Percentiles rank a stretch among this genome's conserved stretches.
phyloP scores from a whole-genome alignment of 1,140 invertebrate species.

The Aethina tumida region DNA sequence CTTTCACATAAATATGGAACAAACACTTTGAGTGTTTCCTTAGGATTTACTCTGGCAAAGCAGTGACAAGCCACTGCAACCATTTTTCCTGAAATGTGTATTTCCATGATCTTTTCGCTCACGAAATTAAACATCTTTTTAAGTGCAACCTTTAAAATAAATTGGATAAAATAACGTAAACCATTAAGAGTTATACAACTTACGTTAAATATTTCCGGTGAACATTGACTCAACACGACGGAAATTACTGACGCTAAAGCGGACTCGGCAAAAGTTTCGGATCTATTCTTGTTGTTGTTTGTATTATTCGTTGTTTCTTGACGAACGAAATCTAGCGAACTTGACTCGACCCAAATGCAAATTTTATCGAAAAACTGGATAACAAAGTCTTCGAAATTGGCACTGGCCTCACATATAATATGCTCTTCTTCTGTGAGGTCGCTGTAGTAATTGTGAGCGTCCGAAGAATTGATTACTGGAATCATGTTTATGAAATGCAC shows the following conservation, averaged over 20 bases:
- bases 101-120: conserved; percentile 65
- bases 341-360: conserved; percentile 65
- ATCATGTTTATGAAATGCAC: conserved; percentile 65
- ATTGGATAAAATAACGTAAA: not conserved
- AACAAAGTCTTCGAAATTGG: conserved; percentile 81
- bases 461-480: conserved; percentile 76
- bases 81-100: conserved; percentile 69
- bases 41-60: conserved; percentile 58
- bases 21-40: conserved; percentile 58
- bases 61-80: conserved; percentile 51
- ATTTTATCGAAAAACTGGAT: conserved; percentile 74
- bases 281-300: conserved; percentile 46
- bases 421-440: conserved; percentile 70
- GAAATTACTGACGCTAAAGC: conserved; percentile 58
- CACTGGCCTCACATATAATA: conserved; percentile 67
- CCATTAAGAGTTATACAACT: conserved; percentile 5
- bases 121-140: conserved; percentile 66
- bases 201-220: conserved; percentile 48
- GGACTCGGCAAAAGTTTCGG: conserved; percentile 60
- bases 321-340: conserved; percentile 53
- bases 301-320: conserved; percentile 51
- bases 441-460: conserved; percentile 49
- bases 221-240: conserved; percentile 49
- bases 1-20: conserved; percentile 59
- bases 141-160: conserved; percentile 53